phyloP scores from a whole-genome alignment of 2,113 vertebrate species.

The Scopus umbretta region DNA sequence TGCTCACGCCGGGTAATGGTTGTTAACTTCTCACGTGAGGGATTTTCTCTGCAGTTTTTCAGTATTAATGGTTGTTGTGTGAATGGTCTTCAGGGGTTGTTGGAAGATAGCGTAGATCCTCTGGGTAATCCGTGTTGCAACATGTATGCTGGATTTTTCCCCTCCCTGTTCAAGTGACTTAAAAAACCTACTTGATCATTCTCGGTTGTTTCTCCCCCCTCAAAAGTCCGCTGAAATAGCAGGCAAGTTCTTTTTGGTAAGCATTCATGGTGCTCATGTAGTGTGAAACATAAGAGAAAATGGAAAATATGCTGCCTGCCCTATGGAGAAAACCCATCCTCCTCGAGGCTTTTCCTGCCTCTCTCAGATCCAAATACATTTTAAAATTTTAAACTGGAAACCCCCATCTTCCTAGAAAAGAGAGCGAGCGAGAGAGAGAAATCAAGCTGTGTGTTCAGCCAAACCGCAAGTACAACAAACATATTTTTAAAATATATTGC shows the following conservation, averaged over 20 bases:
- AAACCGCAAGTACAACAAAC: slow-evolving; percentile 56
- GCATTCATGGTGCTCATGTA: background rate
- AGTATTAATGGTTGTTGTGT: slow-evolving; percentile 29
- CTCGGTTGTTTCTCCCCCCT: background rate
- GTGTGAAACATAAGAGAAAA: slow-evolving; percentile 54
- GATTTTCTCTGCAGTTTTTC: slow-evolving; percentile 53
- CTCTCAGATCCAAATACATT: slow-evolving; percentile 47
- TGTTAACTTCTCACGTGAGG: slow-evolving; percentile 67
- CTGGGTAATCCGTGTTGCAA: slow-evolving; percentile 10
- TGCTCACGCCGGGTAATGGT: slow-evolving; percentile 41
- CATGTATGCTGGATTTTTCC: background rate
- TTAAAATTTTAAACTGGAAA: slow-evolving; percentile 47
- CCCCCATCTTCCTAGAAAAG: slow-evolving; percentile 50
- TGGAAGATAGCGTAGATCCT: slow-evolving; percentile 29
- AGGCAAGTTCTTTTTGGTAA: slow-evolving; percentile 6
- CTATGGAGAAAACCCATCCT: slow-evolving; percentile 52
- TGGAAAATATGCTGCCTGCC: slow-evolving; percentile 62
- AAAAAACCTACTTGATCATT: slow-evolving; percentile 8
- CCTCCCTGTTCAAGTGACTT: slow-evolving; percentile 11
- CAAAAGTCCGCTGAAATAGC: background rate
- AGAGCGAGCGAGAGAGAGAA: background rate
- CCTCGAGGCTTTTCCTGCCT: slow-evolving; percentile 51
- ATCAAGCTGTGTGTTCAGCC: slow-evolving; percentile 35
- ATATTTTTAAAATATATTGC: slow-evolving; percentile 59
- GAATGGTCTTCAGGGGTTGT: slow-evolving; percentile 34